These are phyloP conservation scores for Andrena dorsata DNA, from an alignment of 2,888 invertebrate species.

Conservation along the genomic window DNA sequence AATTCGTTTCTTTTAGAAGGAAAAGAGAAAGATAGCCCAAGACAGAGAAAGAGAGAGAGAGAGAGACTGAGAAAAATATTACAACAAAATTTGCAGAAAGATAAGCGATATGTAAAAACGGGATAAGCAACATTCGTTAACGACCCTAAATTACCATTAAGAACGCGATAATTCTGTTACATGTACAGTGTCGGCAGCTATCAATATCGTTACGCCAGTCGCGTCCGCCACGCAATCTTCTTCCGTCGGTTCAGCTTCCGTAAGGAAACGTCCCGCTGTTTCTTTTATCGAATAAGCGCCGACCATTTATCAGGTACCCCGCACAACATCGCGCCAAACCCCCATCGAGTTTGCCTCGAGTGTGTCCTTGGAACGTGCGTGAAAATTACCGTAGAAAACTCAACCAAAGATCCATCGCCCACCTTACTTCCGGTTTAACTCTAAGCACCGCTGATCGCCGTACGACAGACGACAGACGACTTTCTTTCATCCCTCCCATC, in stretches of 20 bases:
- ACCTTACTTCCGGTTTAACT: not conserved
- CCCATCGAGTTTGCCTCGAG: conserved; percentile 16
- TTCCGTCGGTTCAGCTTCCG: conserved; percentile 29
- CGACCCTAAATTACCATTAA: not conserved
- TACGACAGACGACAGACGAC: not conserved
- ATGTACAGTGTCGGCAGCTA: not conserved
- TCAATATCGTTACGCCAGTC: not conserved
- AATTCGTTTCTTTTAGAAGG: not conserved
- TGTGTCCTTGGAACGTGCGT: conserved; percentile 12
- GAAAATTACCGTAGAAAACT: not conserved
- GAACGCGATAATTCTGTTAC: not conserved
- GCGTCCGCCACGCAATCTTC: conserved; percentile 27
- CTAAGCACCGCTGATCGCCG: no score
- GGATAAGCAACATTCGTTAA: not conserved
- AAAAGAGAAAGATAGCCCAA: not conserved
- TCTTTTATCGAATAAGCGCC: conserved; percentile 45
- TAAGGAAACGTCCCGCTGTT: conserved; percentile 4
- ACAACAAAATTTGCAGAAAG: no score
- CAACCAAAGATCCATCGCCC: no score
- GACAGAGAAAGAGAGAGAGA: not conserved
- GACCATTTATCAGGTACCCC: conserved; percentile 33
- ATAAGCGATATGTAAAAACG: no score
- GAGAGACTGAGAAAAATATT: no score
- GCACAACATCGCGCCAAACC: not conserved
- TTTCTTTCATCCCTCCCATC: not conserved